These are phyloP conservation scores for Drymodes brunneopygia DNA, from an alignment of 2,113 vertebrate species.

Conservation along the genomic window DNA sequence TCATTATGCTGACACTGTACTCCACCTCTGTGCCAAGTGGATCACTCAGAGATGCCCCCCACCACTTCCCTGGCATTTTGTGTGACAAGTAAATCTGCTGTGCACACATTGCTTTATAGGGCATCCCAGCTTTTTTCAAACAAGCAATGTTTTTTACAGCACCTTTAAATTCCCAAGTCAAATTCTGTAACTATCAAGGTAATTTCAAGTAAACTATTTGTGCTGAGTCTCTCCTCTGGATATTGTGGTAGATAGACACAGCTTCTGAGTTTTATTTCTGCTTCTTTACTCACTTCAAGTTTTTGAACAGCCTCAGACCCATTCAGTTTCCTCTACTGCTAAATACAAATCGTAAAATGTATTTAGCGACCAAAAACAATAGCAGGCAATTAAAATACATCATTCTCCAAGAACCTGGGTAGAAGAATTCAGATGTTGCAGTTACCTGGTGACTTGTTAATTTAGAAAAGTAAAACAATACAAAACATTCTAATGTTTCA, in stretches of 20 bases:
- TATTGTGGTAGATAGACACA: not conserved
- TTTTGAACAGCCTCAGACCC: not conserved
- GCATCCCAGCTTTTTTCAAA: conserved; percentile 4
- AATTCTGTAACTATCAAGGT: not conserved
- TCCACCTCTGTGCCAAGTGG: conserved; percentile 61
- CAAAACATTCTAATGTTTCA: not conserved
- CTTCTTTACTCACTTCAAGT: not conserved
- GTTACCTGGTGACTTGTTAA: not conserved
- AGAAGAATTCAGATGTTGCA: not conserved
- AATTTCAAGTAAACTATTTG: not conserved
- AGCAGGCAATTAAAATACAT: not conserved
- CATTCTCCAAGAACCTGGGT: not conserved
- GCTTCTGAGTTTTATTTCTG: not conserved
- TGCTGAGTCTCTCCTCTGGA: not conserved
- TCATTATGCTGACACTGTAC: conserved; percentile 62
- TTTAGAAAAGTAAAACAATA: not conserved
- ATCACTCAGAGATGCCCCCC: conserved; percentile 62
- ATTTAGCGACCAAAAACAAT: not conserved
- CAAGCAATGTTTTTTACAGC: not conserved
- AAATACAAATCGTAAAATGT: not conserved
- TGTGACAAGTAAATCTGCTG: conserved; percentile 61
- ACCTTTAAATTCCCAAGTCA: not conserved
- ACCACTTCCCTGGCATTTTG: conserved; percentile 53
- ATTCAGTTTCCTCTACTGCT: not conserved
- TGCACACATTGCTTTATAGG: conserved; percentile 28